Percentiles rank a stretch among this genome's conserved stretches.
Evolutionary conservation across 2,797 vertebrate species (phyloP).

Genomic region (Gallirallus australis): DNA sequence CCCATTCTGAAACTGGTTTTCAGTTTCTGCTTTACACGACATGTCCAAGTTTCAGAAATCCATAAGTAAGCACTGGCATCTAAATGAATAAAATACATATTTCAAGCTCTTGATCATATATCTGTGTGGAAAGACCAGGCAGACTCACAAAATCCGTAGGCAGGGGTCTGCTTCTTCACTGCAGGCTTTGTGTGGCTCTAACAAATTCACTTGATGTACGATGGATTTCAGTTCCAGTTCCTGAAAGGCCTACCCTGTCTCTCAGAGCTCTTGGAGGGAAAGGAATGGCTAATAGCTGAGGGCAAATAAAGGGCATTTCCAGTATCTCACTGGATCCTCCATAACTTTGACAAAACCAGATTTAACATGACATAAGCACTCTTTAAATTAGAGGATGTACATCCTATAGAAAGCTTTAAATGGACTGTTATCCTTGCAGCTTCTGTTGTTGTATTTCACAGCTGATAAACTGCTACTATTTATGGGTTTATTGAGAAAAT

Average conservation of each 20-base stretch:
- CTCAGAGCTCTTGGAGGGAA: neutral
- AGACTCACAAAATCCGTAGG: neutral
- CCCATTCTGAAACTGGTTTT: neutral
- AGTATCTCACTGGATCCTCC: neutral
- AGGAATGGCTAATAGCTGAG: neutral
- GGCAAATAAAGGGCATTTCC: neutral
- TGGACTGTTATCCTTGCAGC: neutral
- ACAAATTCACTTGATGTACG: neutral
- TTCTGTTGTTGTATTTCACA: neutral
- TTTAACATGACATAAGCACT: neutral
- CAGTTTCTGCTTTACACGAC: neutral
- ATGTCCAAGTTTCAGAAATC: neutral
- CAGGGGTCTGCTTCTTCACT: neutral
- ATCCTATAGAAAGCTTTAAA: neutral
- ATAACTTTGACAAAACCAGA: neutral
- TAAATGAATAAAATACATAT: neutral
- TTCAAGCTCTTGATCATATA: neutral
- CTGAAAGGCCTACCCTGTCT: neutral
- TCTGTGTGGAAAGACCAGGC: neutral
- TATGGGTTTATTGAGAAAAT: neutral
- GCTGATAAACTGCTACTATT: neutral
- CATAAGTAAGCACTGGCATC: neutral
- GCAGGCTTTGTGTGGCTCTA: rapidly evolving
- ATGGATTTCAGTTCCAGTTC: neutral
- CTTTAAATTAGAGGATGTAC: neutral